A percentile compares a stretch with the other conserved stretches of the same genome.
Conservation (phyloP, 2,797 vertebrate species). For the Acanthopagrus latus region DNA sequence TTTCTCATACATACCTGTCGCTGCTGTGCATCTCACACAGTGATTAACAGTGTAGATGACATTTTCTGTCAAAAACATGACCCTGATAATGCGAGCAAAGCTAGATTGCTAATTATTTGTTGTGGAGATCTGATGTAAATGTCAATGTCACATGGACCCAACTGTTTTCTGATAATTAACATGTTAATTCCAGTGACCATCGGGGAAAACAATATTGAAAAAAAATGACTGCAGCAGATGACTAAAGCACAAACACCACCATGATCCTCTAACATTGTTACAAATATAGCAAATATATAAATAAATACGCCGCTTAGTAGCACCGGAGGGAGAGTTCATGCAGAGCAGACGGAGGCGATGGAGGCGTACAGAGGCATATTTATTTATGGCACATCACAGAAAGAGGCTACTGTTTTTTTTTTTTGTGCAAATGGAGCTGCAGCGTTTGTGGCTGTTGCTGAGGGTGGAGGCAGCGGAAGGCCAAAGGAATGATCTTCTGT, state of each 20-base stretch:
- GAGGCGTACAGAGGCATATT: constrained; percentile 38
- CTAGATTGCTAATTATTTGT: neutral
- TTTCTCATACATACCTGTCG: neutral
- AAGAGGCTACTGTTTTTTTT: constrained; percentile 20
- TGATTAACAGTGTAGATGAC: neutral
- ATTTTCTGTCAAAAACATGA: neutral
- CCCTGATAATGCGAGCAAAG: neutral
- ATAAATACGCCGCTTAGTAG: constrained; percentile 23
- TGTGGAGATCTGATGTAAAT: neutral
- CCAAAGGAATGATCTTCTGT: neutral
- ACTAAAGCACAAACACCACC: constrained; percentile 7
- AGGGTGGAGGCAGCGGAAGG: neutral
- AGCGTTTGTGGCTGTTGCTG: constrained; percentile 14
- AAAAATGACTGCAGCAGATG: neutral
- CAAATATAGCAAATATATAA: constrained; percentile 27
- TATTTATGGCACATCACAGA: constrained; percentile 42
- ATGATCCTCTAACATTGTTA: constrained; percentile 20
- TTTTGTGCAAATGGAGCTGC: constrained; percentile 13
- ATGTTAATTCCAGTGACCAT: constrained; percentile 13
- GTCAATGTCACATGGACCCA: neutral
- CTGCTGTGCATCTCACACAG: neutral
- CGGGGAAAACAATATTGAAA: neutral
- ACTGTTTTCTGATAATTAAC: neutral
- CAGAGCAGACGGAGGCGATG: constrained; percentile 47
- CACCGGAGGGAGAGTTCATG: constrained; percentile 39